Conservation (phyloP, 2,113 vertebrate species). For the Carettochelys insculpta region DNA sequence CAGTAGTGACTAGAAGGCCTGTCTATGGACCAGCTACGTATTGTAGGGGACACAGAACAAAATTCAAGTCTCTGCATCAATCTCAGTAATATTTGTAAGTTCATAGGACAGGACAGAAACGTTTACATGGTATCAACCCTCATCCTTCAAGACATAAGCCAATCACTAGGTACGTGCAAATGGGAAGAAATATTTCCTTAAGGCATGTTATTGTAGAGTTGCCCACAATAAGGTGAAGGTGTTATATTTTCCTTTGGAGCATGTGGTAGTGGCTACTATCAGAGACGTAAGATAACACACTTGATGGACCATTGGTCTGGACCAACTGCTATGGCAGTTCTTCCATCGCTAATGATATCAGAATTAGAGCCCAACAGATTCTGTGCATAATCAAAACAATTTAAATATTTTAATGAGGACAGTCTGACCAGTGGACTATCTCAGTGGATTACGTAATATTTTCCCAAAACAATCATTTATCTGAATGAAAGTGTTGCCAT, state of each 20-base stretch:
- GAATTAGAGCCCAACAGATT: background rate
- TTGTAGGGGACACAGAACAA: background rate
- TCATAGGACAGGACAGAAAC: background rate
- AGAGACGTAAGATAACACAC: background rate
- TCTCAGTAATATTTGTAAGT: background rate
- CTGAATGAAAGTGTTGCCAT: background rate
- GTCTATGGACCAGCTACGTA: background rate
- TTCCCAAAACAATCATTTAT: background rate
- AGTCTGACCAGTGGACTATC: fast-evolving
- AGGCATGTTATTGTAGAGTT: background rate
- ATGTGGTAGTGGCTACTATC: background rate
- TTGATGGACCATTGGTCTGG: background rate
- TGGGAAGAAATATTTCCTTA: background rate
- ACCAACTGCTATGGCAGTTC: background rate
- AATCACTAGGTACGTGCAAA: background rate
- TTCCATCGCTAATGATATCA: background rate
- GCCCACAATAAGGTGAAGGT: background rate
- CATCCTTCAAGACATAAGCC: background rate
- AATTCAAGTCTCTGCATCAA: background rate
- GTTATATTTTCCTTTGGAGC: background rate
- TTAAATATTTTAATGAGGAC: background rate
- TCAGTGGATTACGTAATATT: background rate
- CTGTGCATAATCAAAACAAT: background rate
- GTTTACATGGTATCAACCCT: background rate
- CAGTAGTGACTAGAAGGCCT: background rate